Evolutionary conservation across 2,888 invertebrate species (phyloP), one percentile per base, ranked within the genome.

Genomic region (Leucophora obtusa): DNA sequence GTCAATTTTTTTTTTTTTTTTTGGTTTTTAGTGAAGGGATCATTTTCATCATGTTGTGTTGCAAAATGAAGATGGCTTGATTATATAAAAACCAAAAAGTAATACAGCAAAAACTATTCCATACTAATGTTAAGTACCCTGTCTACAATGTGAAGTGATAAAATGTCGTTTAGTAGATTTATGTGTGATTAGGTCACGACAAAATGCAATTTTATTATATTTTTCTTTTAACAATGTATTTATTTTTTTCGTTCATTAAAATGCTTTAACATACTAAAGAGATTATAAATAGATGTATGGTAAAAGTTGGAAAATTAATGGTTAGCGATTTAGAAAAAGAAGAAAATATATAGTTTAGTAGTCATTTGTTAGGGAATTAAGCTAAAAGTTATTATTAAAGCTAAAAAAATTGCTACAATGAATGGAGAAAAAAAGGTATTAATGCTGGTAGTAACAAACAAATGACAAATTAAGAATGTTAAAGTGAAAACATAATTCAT

Each of bases 131-230:
- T 24, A 60, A 47, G 60, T 47, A 21, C 43, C 35, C 15, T 38
- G 56, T 66, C 56, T 58, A 33, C 54, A 28, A 66, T 62, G 56
- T 58, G 10, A 14, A 54, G 17, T 71, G 71, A 75, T 71, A 71
- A 80, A 71, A 80, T 80, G 79, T 80, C 75, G 70, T 80, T 80
- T 75, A 80, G 79, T 72, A 63, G 71, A 75, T 80, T 80, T 80
- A 80, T 80, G 71, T 80, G 79, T 75, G 79, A 75, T 80, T 80
- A 53, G 75, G 79, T 80, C 79, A 80, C 75, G 79, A 77, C 77
- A 71, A 75, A 80, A 58, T 75, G 71, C 75, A 80, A 68, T 80
- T 79, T 28, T 28, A 28, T 28, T 28, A 28, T 7, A 6, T 28
- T 28, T 75, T 75, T 74, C 50, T 70, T 75, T 70, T 56, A 66